Conservation (phyloP, 2,113 vertebrate species). For the Serinus canaria region DNA sequence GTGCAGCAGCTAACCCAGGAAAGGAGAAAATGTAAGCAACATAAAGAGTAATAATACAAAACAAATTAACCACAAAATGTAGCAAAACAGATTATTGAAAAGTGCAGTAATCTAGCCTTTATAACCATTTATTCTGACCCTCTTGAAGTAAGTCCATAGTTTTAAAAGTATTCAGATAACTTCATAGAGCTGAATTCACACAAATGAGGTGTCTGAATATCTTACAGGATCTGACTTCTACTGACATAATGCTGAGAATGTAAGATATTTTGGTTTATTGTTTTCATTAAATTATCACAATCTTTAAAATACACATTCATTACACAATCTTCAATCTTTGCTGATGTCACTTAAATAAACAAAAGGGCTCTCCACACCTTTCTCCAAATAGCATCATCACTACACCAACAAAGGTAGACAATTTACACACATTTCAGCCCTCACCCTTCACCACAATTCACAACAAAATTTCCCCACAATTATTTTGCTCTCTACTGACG, state of each 20-base stretch:
- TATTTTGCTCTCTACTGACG: background rate
- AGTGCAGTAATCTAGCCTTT: background rate
- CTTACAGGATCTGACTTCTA: background rate
- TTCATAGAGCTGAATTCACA: background rate
- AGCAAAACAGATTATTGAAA: background rate
- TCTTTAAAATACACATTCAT: background rate
- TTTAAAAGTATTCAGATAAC: background rate
- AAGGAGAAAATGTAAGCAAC: background rate
- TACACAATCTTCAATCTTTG: background rate
- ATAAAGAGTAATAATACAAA: background rate
- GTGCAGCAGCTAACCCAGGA: background rate
- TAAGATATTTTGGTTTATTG: background rate
- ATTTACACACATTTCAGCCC: background rate
- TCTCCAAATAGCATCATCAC: background rate
- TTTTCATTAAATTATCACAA: background rate
- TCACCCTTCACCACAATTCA: background rate
- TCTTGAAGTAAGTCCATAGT: background rate
- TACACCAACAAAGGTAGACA: background rate
- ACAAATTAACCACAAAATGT: background rate
- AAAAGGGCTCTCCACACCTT: background rate
- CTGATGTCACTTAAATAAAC: background rate
- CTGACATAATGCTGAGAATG: background rate
- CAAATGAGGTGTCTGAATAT: background rate
- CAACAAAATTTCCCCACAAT: background rate
- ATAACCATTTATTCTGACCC: background rate